These are phyloP conservation scores for Gasterosteus nipponicus DNA, from an alignment of 2,113 vertebrate genomes.

Conservation along the genomic window DNA sequence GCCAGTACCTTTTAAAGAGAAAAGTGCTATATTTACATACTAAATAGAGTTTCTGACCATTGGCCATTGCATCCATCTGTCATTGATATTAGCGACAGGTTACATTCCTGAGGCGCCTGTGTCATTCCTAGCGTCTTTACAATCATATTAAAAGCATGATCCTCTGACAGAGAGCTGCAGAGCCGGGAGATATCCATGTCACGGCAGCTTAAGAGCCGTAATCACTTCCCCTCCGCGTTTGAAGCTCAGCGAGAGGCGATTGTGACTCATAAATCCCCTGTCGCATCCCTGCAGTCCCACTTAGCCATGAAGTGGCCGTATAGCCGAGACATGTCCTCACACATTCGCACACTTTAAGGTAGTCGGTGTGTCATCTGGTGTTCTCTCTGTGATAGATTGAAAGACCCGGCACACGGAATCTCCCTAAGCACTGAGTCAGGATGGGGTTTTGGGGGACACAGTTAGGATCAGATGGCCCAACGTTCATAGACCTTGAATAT, in stretches of 20 bases:
- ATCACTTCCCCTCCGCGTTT: constrained; percentile 80
- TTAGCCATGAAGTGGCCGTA: constrained; percentile 55
- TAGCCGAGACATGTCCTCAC: constrained; percentile 52
- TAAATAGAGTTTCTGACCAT: constrained; percentile 51
- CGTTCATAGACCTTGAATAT: constrained; percentile 55
- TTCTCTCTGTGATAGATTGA: constrained; percentile 45
- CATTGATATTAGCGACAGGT: constrained; percentile 79
- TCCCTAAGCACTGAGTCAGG: constrained; percentile 21
- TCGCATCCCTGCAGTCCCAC: constrained; percentile 54
- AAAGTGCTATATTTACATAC: constrained; percentile 1
- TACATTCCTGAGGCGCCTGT: constrained; percentile 79
- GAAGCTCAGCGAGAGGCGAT: constrained; percentile 62
- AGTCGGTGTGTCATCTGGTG: constrained; percentile 33
- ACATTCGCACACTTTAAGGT: constrained; percentile 45
- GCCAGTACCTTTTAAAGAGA: constrained; percentile 29
- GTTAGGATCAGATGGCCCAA: constrained; percentile 53
- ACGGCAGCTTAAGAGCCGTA: constrained; percentile 76
- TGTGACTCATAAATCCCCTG: constrained; percentile 66
- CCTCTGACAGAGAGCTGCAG: constrained; percentile 70
- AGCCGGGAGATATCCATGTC: constrained; percentile 80
- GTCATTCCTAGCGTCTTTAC: constrained; percentile 79
- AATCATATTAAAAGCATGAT: constrained; percentile 79
- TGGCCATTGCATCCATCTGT: constrained; percentile 63
- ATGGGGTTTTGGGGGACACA: constrained; percentile 27
- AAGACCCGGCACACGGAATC: constrained; percentile 25